Evolutionary conservation across 2,888 invertebrate species (phyloP), one percentile per base, ranked within the genome.

Genomic region (Agonum fuliginosum): DNA sequence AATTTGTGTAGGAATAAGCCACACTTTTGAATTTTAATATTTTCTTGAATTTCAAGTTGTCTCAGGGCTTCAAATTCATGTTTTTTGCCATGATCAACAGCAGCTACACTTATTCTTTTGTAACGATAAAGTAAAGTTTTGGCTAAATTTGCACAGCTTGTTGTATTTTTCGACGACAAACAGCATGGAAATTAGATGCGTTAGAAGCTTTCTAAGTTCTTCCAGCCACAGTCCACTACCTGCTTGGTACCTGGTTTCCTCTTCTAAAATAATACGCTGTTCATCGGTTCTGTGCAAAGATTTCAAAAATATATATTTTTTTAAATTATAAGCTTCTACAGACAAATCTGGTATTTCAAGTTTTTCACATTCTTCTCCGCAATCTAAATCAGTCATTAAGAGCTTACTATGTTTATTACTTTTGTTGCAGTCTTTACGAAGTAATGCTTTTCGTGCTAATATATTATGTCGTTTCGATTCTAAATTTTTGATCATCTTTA

Each of bases 1-100:
- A 22, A 27, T 34, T 65, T 37, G 48, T 79, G 76, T 22, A 79
- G 67, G 24, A 79, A 79, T 37, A 79, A 20, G 8, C 79, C 79
- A 72, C 78, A 79, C 14, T 69, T 46, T 78, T 71, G 10, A 10
- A 78, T 78, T 73, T 46, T 69, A 17, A 22, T 27, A 51, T 37
- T 12, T 12, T 14, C 12, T 46, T 70, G 43, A 4, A 1, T 8
- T 48, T 27, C 67, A 17, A 77, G 14, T 48, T 78, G 58, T 27
- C 17, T 41, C 10, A 41, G 8, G 2, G 67, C 65, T 22, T 20
- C 71, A 34, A 20, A 48, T 46, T 51, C 34, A n/a, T 46, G n/a
- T 51, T 51, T 51, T 51, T 51, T 51, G n/a, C 51, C 51, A 51
- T 51, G 51, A 5, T 10, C 2, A 20, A 19, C 6, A 8, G 22